Conservation (phyloP, 2,113 vertebrate genomes). For the Oreocharis arfaki region DNA sequence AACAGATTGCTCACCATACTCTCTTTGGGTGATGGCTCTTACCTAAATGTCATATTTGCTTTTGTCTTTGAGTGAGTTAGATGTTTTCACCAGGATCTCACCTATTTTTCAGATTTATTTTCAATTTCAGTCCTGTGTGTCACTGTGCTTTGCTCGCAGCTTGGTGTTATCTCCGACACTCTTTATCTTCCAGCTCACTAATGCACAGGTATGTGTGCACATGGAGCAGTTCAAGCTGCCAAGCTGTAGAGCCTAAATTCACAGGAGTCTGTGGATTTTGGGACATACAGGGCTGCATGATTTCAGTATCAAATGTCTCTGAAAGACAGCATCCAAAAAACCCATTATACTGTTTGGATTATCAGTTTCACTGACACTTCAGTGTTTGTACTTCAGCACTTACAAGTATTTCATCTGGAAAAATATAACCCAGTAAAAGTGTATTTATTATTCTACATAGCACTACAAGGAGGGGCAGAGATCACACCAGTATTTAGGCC, state of each 20-base stretch:
- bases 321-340: not conserved
- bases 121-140: not conserved
- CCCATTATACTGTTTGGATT: not conserved
- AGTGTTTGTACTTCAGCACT: not conserved
- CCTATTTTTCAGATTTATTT: not conserved
- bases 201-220: too few relatives aligned
- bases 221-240: not conserved
- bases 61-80: not conserved
- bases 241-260: rapidly evolving
- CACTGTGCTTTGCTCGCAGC: not conserved
- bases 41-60: not conserved
- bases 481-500: not conserved
- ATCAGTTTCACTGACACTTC: not conserved
- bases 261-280: not conserved
- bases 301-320: not conserved
- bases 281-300: not conserved
- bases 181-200: not conserved
- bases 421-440: not conserved
- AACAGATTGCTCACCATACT: not conserved
- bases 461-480: not conserved
- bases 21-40: not conserved
- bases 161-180: not conserved
- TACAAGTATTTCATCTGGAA: not conserved
- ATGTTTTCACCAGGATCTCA: not conserved
- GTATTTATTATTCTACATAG: not conserved